Evolutionary conservation across 1,140 invertebrate species (phyloP), one percentile per base, ranked within the genome.

Genomic region (Drosophila sulfurigaster): DNA sequence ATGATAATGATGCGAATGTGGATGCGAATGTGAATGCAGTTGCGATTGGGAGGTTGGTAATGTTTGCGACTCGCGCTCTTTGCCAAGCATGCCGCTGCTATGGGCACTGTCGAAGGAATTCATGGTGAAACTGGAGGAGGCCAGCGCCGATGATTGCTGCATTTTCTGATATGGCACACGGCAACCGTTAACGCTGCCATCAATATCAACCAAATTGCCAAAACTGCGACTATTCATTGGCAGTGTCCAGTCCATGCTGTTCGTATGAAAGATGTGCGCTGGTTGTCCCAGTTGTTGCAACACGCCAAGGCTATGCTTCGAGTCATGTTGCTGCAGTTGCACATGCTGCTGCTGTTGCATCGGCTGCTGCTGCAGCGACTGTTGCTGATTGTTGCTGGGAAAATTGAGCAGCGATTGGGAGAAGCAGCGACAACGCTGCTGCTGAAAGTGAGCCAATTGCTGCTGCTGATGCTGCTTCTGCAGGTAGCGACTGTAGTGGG

Each of bases 351-450:
- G 71, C 4, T 57, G 77, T 5, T 16, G 28, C 32, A 48, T 57
- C 11, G 68, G 78, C 11, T 41, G 35, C 3, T 65, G 81, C 30
- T 73, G 78, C 15, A 70, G 68, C 20, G 69, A 69, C 43, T 63
- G 74, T 32, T 83, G 81, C n/a, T 76, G 77, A 35, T 74, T 75
- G 56, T 75, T 78, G 75, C 72, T 79, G 11, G 90, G 85, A 56
- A 92, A 92, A 72, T 78, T 91, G 28, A 88, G 71, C 68, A 91
- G 57, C n/a, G 91, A 92, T 38, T 92, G 91, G 8, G 90, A 91
- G 38, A 92, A 92, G 73, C 91, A 91, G 54, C 90, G 91, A 15
- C 90, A 90, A 15, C 90, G 74, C 60, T 91, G 83, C 70, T 91
- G 90, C 56, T 91, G 80, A 28, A 83, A 78, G 51, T 91, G 86